Evolutionary conservation across 2,113 vertebrate genomes (phyloP).

Genomic region (Eulemur macaco): DNA sequence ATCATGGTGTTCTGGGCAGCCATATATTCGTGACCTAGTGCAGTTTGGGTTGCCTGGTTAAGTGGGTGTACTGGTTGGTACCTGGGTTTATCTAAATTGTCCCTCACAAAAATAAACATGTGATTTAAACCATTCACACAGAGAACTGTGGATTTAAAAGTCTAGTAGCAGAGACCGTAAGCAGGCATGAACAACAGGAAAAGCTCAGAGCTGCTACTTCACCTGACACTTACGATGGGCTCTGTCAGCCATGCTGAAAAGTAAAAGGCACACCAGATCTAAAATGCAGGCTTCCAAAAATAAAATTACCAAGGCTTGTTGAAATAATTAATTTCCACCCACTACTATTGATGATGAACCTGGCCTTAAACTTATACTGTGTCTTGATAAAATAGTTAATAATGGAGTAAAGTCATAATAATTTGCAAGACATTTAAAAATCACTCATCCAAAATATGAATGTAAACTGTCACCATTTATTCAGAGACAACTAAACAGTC

Average conservation of each 20-base stretch:
- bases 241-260: neutral
- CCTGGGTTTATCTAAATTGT: neutral
- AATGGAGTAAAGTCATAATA: neutral
- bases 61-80: neutral
- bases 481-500: neutral
- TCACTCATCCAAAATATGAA: neutral
- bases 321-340: neutral
- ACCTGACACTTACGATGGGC: neutral
- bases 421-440: neutral
- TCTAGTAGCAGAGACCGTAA: neutral
- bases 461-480: neutral
- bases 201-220: no score
- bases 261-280: neutral
- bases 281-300: neutral
- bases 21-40: fast-evolving
- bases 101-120: neutral
- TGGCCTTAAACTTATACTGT: neutral
- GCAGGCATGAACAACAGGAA: neutral
- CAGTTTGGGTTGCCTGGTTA: no score
- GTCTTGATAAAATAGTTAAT: neutral
- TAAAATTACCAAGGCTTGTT: neutral
- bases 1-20: neutral
- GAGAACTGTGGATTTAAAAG: neutral
- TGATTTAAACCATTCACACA: neutral
- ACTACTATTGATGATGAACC: neutral